phyloP scores from a whole-genome alignment of 2,797 vertebrate genomes.

The Cirrhinus mrigala region DNA sequence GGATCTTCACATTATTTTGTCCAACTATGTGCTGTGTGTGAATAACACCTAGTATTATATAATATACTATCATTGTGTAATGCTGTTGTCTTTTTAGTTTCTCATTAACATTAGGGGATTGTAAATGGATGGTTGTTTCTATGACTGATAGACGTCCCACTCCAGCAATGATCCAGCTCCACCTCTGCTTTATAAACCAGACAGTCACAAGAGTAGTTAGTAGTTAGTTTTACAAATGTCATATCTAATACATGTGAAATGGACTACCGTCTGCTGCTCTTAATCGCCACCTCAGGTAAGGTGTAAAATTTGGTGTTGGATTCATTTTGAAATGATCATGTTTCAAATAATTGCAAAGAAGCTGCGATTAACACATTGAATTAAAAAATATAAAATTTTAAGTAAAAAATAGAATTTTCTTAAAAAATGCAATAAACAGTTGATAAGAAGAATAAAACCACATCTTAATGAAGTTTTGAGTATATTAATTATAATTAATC shows the following conservation, averaged over 20 bases:
- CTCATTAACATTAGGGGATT: neutral
- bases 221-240: neutral
- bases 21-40: neutral
- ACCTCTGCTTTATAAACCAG: neutral
- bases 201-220: neutral
- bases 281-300: conserved; percentile 17
- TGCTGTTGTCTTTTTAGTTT: neutral
- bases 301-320: neutral
- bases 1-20: no score
- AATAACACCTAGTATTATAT: neutral
- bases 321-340: no score
- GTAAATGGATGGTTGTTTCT: neutral
- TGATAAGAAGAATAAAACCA: neutral
- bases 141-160: conserved; percentile 2
- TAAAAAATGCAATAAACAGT: neutral
- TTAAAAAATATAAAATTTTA: no score
- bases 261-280: neutral
- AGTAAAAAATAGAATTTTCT: no score
- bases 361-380: no score
- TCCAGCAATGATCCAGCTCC: neutral
- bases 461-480: neutral
- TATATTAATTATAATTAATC: neutral
- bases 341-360: no score
- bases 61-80: neutral
- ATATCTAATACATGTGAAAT: neutral